phyloP scores from a whole-genome alignment of 2,113 vertebrate genomes.

The Numida meleagris region DNA sequence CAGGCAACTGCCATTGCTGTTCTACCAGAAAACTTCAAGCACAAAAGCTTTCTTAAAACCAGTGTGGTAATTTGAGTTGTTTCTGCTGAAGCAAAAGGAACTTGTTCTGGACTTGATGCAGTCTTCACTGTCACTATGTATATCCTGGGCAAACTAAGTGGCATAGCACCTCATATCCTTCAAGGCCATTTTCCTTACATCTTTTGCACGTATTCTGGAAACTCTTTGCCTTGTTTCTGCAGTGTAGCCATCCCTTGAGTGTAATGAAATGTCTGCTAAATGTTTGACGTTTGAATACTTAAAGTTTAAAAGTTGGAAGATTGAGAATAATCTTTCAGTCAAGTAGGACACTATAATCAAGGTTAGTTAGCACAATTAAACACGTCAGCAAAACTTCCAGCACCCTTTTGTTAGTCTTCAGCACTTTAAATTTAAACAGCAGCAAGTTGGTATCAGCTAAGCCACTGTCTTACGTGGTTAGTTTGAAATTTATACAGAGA shows the following conservation, averaged over 20 bases:
- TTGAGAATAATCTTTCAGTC: not conserved
- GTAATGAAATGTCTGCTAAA: not conserved
- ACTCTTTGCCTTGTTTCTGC: not conserved
- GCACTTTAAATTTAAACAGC: not conserved
- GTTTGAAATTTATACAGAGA: not conserved
- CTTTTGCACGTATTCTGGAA: rapidly evolving
- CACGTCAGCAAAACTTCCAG: not conserved
- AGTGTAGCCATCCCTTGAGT: not conserved
- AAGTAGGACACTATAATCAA: not conserved
- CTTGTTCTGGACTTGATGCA: not conserved
- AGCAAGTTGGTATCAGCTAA: not conserved
- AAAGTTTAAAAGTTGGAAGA: not conserved
- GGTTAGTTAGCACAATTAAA: not conserved
- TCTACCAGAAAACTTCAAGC: not conserved
- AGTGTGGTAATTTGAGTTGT: not conserved
- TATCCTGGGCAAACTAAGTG: not conserved
- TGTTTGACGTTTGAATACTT: not conserved
- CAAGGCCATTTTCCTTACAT: not conserved
- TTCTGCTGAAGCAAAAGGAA: not conserved
- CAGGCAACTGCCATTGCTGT: not conserved
- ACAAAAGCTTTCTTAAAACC: not conserved
- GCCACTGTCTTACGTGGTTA: not conserved
- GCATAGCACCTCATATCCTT: not conserved
- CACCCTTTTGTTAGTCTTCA: not conserved
- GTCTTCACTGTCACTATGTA: too few species aligned